Conservation (phyloP, 2,113 vertebrate species). For the Fulica atra region DNA sequence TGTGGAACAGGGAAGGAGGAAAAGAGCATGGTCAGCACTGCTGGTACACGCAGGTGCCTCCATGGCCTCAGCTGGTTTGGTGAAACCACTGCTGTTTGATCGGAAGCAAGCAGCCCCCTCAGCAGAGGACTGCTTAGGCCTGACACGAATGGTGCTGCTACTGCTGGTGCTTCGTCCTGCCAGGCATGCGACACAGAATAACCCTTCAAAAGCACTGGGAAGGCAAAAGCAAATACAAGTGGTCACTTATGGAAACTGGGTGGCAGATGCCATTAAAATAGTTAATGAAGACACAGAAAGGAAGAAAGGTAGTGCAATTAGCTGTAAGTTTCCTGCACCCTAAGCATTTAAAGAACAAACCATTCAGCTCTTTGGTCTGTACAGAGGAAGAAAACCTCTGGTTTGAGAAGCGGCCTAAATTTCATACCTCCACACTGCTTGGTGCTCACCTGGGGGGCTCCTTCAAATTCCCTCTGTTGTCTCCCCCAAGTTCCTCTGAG, state of each 20-base stretch:
- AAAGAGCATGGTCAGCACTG: neutral
- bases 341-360: neutral
- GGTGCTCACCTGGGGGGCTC: neutral
- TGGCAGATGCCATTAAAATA: rapidly evolving
- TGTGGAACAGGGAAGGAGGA: neutral
- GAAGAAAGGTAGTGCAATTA: neutral
- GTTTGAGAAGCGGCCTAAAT: neutral
- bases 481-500: neutral
- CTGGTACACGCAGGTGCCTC: neutral
- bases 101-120: rapidly evolving
- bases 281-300: neutral
- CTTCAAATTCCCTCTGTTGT: neutral
- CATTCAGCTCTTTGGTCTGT: neutral
- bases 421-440: neutral
- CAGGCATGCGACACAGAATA: neutral
- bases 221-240: neutral
- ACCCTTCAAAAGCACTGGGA: neutral
- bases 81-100: neutral
- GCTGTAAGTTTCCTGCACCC: neutral
- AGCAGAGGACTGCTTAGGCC: neutral
- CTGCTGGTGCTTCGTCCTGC: neutral
- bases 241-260: neutral
- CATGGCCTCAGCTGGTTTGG: neutral
- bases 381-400: neutral
- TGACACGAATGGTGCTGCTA: neutral